Evolutionary conservation across 2,113 vertebrate species (phyloP), one percentile per base, ranked within the genome.

Genomic region (Numenius arquata): DNA sequence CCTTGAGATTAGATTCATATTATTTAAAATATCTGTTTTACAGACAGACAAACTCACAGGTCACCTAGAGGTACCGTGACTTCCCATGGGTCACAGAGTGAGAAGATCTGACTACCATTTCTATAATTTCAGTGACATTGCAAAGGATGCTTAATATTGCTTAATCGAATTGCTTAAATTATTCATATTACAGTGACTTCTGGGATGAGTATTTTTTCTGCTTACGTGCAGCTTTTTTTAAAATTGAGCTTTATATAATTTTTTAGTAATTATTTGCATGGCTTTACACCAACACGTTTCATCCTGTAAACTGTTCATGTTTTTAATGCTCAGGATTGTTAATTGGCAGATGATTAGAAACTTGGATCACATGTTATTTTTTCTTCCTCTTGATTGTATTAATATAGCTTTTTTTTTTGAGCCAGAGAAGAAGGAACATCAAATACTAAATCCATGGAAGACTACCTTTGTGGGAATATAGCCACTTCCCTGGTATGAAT

Each of bases 1-100:
- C 41, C 58, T 75, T 58, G 58, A 88, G 77, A 94, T 95, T 89
- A 82, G 70, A 45, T 75, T 81, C 3, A 5, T 81, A 43, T 95
- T 82, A 95, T 94, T 94, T 89, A 85, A 95, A 94, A 92, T 89
- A 73, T 48, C n/a, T 17, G 52, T 92, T 96, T 89, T 89, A 88
- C 58, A 80, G 94, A 45, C 14, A 73, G 87, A 88, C 34, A 87
- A 76, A 85, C 32, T 87, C 78, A 41, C 7, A 8, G 74, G 77
- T 89, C 90, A 58, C 48, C 68, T 40, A 34, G 45, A 92, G 18
- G 25, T 72, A 87, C 62, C 3, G 9, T 79, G 86, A 87, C 83
- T 93, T 95, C n/a, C 27, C n/a, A 19, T 15, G 22, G 76, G 58
- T 76, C 36, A 72, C 9, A 78, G 47, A 82, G n/a, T 52, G 43